Base-by-base conservation (phyloP, 2,797 vertebrate species). In the Hoplostethus atlanticus region DNA sequence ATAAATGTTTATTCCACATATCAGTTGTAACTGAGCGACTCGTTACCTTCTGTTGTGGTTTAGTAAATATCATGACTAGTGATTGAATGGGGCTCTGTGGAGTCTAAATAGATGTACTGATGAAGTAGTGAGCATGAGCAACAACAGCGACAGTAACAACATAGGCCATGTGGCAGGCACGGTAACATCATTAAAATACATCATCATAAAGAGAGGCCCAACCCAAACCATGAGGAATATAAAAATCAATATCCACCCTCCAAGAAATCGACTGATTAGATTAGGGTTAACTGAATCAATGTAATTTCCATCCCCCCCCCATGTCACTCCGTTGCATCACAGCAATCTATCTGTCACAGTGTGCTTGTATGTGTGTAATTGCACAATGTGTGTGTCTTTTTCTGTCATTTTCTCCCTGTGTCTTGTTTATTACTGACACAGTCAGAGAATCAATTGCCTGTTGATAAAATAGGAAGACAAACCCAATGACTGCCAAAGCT, bases 261-360 rank as follows among this genome's bases (percentile, higher is more conserved):
- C 58, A 48, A 80, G 62, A 73, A 82, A 82, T 75, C 65, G 52
- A 51, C 62, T 67, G 60, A 91, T 82, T 81, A 16, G 87, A 91
- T 93, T 91, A 90, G 10, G 17, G 60, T 66, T 79, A 69, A 88
- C 71, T 52, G 31, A 86, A 86, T 77, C 75, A 77, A 90, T 81
- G 67, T 44, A 17, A 85, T 89, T 90, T 88, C 76, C 54, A 81
- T 85, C 72, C 78, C 59, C 70, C 40, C 31, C 21, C 21, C 21
- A 15, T 54, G 69, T 48, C 79, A 42, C 59, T 67, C 63, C 64
- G 17, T 69, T 71, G 40, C 48, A 77, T 73, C 53, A 52, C 61
- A 61, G 47, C 34, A 48, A 74, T 81, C 50, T 25, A 66, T 85
- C 64, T 76, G 13, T 0, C 61, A 46, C 60, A 59, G 75, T 68